These are phyloP conservation scores for Pan troglodytes DNA, from an alignment of 2,113 vertebrate species.

Conservation along the genomic window NHGRI_mPanTro3-v2.1_pri NC_086015.1:142883001-142883500, in stretches of 20 bases:
- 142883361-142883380: background rate
- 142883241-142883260: background rate
- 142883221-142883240: background rate
- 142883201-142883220: background rate
- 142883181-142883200: background rate
- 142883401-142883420: background rate
- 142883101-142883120: background rate
- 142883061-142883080: background rate
- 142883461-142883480: background rate
- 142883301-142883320: background rate
- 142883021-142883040: background rate
- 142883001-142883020: background rate
- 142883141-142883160: background rate
- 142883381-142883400: background rate
- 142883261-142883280: conserved; percentile 12
- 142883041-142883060: background rate
- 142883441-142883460: background rate
- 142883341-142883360: background rate
- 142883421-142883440: background rate
- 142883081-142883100: background rate
- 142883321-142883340: background rate
- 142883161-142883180: background rate
- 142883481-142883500: background rate
- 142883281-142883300: background rate
- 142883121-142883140: background rate